These are phyloP conservation scores for Scaptomyza polygonia DNA, from an alignment of 2,888 invertebrate species.

Conservation along the genomic window DNA sequence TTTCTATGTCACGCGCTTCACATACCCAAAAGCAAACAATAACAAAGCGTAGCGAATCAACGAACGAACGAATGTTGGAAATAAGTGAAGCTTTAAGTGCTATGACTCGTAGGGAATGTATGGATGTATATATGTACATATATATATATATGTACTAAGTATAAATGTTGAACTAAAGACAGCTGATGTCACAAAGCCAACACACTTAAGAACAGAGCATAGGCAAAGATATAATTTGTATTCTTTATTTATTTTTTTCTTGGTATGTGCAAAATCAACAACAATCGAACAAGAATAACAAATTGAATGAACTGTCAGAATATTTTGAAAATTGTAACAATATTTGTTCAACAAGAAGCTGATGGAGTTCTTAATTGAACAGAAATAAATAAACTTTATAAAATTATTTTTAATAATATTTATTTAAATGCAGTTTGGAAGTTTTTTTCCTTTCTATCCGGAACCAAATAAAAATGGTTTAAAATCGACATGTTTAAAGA, in stretches of 20 bases:
- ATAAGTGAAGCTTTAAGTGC: conserved; percentile 15
- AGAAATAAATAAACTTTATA: no score
- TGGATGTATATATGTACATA: background rate
- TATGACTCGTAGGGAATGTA: conserved; percentile 29
- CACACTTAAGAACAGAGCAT: conserved; percentile 37
- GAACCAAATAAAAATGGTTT: background rate
- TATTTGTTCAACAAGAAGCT: no score
- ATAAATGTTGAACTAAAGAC: conserved; percentile 5
- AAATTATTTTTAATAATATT: no score
- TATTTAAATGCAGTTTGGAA: no score
- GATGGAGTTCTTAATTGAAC: background rate
- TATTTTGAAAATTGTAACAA: background rate
- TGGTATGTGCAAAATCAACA: conserved; percentile 35
- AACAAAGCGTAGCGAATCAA: conserved; percentile 40
- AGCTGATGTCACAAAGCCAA: conserved; percentile 52
- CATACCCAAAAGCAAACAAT: conserved; percentile 59
- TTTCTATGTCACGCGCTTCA: conserved; percentile 67
- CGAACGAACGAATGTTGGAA: conserved; percentile 15
- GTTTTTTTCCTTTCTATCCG: background rate
- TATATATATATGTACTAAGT: background rate
- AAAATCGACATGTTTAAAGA: background rate
- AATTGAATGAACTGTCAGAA: background rate
- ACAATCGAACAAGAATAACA: conserved; percentile 26
- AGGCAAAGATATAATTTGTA: background rate
- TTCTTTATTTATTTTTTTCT: background rate